Base-by-base conservation (phyloP, 2,113 vertebrate species). In the Periophthalmus modestus region DNA sequence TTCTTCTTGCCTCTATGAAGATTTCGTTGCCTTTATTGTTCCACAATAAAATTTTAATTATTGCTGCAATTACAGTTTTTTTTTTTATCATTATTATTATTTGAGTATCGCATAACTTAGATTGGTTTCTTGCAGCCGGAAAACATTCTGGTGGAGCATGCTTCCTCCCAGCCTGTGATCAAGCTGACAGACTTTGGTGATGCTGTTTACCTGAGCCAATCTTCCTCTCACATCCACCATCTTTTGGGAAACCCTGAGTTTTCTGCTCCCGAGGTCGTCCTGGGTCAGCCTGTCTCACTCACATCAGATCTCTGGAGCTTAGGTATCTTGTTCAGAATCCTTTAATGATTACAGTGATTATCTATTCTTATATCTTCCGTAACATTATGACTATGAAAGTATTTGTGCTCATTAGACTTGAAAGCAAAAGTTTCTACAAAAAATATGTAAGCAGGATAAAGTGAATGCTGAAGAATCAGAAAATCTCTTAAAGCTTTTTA, bases 151-250 rank as follows among this genome's bases (percentile, higher is more conserved):
- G 95, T 99, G 91, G 96, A 98, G 88, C 96, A 98, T 87, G 94
- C 92, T 52, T 93, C 93, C 59, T 94, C 95, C 80, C 96, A 96
- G 93, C 96, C 96, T 0, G 93, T 93, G 0, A 94, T 99, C 79
- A 97, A 96, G 89, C 93, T 99, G 91, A 94, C 96, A 33, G 98
- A 99, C 90, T 97, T 99, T 46, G 97, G 98, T 71, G 98, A 98
- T 3, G 96, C 97, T 1, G 90, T 95, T 80, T 96, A 97, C 81
- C 94, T 99, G 86, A 95, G 88, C 86, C 75, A 74, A 10, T 92
- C 94, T 28, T 94, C 94, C 14, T 94, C 95, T 72, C 93, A 98
- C 78, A 93, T 96, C 87, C 96, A 98, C 89, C 95, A 94, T 87
- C 91, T 98, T 71, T 92, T 98, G 87, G 97, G 97, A 81, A 98